phyloP scores from a whole-genome alignment of 2,113 vertebrate species.

The Oncorhynchus gorbuscha region DNA sequence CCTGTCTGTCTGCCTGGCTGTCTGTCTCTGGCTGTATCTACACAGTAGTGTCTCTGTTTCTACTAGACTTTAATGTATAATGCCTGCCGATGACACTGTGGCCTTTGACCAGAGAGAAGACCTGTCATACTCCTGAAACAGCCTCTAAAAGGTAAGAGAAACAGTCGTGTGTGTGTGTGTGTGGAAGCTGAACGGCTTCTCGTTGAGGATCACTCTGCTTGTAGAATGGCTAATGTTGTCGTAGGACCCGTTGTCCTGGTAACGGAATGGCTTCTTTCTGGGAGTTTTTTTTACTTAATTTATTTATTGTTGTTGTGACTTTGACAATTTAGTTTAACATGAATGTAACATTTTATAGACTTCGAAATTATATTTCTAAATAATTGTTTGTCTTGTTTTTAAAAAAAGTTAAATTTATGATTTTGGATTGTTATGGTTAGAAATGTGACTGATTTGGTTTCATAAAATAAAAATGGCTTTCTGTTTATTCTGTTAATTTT shows the following conservation, averaged over 20 bases:
- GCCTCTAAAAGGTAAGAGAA: slow-evolving; percentile 29
- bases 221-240: neutral
- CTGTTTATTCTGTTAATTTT: neutral
- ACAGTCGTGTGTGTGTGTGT: neutral
- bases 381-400: too few relatives aligned
- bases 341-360: too few relatives aligned
- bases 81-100: too few relatives aligned
- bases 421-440: neutral
- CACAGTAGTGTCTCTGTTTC: neutral
- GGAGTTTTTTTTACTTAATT: too few relatives aligned
- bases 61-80: too few relatives aligned
- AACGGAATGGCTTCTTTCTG: neutral
- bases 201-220: neutral
- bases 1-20: slow-evolving; percentile 21
- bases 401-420: too few relatives aligned
- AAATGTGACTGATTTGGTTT: neutral
- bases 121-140: too few relatives aligned
- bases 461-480: neutral
- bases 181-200: slow-evolving; percentile 7
- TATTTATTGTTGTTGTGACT: too few relatives aligned
- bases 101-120: neutral
- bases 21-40: slow-evolving; percentile 10
- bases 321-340: too few relatives aligned
- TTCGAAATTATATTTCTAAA: too few relatives aligned
- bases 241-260: neutral